Conservation (phyloP, 2,797 vertebrate genomes). For the Acrossocheilus wenchowensis region DNA sequence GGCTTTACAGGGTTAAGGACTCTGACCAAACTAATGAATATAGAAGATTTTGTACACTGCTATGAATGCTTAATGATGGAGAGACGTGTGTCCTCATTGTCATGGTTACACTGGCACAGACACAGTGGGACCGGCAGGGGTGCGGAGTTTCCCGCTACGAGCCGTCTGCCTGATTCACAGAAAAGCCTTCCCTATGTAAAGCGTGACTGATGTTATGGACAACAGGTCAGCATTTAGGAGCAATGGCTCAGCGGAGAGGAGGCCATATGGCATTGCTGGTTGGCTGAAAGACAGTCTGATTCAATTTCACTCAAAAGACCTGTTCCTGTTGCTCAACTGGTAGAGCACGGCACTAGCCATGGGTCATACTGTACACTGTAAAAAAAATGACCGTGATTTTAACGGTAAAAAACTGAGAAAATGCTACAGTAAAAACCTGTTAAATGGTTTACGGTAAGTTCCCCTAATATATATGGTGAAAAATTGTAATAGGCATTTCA, state of each 20-base stretch:
- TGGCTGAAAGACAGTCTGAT: slow-evolving; percentile 17
- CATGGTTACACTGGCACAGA: slow-evolving; percentile 39
- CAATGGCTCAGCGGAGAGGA: slow-evolving; percentile 45
- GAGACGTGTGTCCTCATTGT: slow-evolving; percentile 38
- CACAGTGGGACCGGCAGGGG: slow-evolving; percentile 22
- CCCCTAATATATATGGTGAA: no score
- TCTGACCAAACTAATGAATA: background rate
- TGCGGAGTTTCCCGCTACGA: slow-evolving; percentile 50
- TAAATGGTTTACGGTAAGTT: no score
- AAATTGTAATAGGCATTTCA: no score
- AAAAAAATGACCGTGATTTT: no score
- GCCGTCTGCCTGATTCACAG: slow-evolving; percentile 49
- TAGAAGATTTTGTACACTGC: slow-evolving; percentile 1
- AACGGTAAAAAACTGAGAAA: no score
- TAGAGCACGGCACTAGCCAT: background rate
- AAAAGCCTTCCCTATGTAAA: slow-evolving; percentile 13
- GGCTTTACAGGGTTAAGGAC: background rate
- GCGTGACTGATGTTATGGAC: slow-evolving; percentile 29
- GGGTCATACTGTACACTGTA: background rate
- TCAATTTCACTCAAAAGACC: slow-evolving; percentile 1
- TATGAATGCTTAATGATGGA: slow-evolving; percentile 30
- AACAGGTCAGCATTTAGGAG: slow-evolving; percentile 55
- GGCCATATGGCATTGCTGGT: slow-evolving; percentile 48
- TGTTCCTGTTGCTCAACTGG: slow-evolving; percentile 21
- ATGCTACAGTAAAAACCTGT: no score